Evolutionary conservation across 1,140 invertebrate genomes (phyloP), one percentile per base, ranked within the genome.

Genomic region (Bilobella aurantiaca): DNA sequence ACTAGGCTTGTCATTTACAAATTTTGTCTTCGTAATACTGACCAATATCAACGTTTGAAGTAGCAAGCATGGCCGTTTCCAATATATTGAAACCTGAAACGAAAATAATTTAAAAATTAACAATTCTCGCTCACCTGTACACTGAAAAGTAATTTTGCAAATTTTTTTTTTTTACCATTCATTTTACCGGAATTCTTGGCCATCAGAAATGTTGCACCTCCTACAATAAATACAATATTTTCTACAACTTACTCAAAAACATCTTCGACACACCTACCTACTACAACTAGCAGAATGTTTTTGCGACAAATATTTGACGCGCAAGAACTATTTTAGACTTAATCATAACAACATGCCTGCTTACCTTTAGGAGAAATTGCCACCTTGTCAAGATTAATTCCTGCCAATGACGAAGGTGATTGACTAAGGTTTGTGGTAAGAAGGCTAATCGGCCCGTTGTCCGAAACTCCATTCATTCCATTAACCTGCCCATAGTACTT

Each of bases 1-100:
- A 71, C 69, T 71, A 72, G 70, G 69, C 64, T 56, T 72, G 67
- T 72, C 70, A 72, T 69, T 72, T 72, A 72, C 69, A 71, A 62
- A 72, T 67, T 60, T 72, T 72, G 31, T 72, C 70, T 58, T 69
- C 67, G 53, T 72, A 72, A 72, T 72, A 72, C 70, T 72, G 70
- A 69, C 70, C 70, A 63, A 69, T 62, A 66, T 72, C 67, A 60
- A 69, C 42, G 42, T 68, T 63, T 49, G 69, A 68, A 62, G 58
- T 70, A 37, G 66, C 53, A 37, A 59, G 53, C 58, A 67, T 25
- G 46, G 67, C 60, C 34, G 58, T 32, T 62, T 59, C 66, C 64
- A 72, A 46, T 32, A 72, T 58, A 57, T 67, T 66, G 62, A 69
- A 72, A 42, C 70, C 70, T 72, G 25, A 16, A 49, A 37, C 42